Base-by-base conservation (phyloP, 2,797 vertebrate genomes). In the Merluccius polli region DNA sequence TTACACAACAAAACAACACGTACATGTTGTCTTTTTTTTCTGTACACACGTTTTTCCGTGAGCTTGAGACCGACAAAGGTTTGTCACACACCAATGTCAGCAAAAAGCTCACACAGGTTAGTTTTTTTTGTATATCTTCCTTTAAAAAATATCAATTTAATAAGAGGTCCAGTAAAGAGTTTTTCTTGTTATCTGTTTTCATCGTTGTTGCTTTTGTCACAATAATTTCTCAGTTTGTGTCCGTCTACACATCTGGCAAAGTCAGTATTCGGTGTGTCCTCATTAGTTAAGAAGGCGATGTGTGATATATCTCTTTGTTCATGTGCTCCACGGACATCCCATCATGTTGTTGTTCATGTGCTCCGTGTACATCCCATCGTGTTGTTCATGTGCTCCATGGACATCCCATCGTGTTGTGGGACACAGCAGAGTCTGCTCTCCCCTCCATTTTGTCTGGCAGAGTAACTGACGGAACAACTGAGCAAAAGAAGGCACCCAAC, bases 1-100 rank as follows among this genome's bases (percentile, higher is more conserved):
- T 95, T 94, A 96, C 95, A 96, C 94, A 95, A 96, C 93, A 93
- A 94, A 95, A 95, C 93, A 96, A 95, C 95, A 96, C 94, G 92
- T 91, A 89, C 91, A 94, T 96, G 96, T 95, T 94, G 92, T 93
- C 86, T 30, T 93, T 93, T 93, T 93, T 90, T 92, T 95, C 92
- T 96, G 94, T 96, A 97, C 93, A 97, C 92, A 89, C 84, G 91
- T 92, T 89, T 83, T 88, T 84, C 79, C 74, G 32, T 73, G 90
- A 94, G 93, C 94, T 93, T 89, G 91, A 93, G 95, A 95, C 94
- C 89, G 74, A 87, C 86, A 79, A 27, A 83, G 69, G 89, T 85
- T 78, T 74, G 48, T 30, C 77, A 65, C 77, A 84, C 77, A 93
- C 89, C 93, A 93, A 89, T 86, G 91, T 93, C 92, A 94, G 83